These are phyloP conservation scores for Laticauda laticaudata DNA, from an alignment of 2,113 vertebrate genomes.

Conservation along the genomic window DNA sequence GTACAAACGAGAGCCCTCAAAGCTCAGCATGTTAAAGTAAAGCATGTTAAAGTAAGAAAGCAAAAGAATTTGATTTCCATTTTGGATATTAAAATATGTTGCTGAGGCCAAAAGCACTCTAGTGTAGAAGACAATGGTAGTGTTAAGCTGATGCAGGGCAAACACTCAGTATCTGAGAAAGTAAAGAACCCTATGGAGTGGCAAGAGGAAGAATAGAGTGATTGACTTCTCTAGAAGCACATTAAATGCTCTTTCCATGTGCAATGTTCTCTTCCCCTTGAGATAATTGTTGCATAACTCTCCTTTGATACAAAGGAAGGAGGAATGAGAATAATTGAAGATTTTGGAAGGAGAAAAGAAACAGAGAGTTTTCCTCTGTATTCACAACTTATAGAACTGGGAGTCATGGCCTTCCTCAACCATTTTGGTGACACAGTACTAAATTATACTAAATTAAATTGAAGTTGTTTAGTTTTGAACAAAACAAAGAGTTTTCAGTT, in stretches of 20 bases:
- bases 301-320: background rate
- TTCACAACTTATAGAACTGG: background rate
- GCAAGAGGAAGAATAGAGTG: background rate
- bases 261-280: background rate
- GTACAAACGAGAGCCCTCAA: constrained; percentile 25
- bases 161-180: background rate
- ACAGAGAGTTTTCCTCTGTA: background rate
- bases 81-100: constrained; percentile 19
- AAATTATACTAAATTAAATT: background rate
- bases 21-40: background rate
- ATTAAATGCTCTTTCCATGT: background rate
- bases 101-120: background rate
- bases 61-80: background rate
- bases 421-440: background rate
- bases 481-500: background rate
- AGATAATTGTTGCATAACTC: background rate
- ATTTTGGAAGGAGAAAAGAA: background rate
- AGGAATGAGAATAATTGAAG: background rate
- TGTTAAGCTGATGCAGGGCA: constrained; percentile 9
- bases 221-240: background rate
- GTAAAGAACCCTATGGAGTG: background rate
- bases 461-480: background rate
- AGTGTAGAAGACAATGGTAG: background rate
- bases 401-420: background rate
- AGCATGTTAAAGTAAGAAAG: background rate